Conservation (phyloP, 2,797 vertebrate genomes). For the Neosilurus hyrtlii region DNA sequence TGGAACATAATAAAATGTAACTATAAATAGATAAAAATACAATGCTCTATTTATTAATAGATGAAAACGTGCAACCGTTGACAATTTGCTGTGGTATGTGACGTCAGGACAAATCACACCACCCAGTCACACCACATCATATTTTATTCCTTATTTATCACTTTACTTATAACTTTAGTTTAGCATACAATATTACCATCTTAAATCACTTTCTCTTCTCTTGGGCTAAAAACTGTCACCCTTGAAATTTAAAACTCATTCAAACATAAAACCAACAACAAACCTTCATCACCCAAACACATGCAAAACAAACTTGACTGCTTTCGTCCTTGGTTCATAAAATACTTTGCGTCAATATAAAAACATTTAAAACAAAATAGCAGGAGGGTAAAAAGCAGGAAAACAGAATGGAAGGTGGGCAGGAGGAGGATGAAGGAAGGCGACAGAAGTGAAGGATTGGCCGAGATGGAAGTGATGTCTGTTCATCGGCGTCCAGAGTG, state of each 20-base stretch:
- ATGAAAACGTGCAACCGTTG: too few species aligned
- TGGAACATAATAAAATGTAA: too few species aligned
- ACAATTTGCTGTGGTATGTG: too few species aligned
- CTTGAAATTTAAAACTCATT: neutral
- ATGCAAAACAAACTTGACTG: neutral
- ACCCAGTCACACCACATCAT: too few species aligned
- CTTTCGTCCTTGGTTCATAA: neutral
- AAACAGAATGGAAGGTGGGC: slow-evolving; percentile 1
- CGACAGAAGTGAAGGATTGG: slow-evolving; percentile 26
- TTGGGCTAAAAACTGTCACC: neutral
- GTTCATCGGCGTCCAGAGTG: slow-evolving; percentile 83
- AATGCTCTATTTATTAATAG: too few species aligned
- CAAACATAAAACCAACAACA: neutral
- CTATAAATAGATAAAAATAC: too few species aligned
- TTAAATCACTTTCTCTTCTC: neutral
- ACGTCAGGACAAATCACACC: too few species aligned
- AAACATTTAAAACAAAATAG: slow-evolving; percentile 31
- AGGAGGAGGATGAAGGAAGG: slow-evolving; percentile 22
- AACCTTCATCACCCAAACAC: neutral
- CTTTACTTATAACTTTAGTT: too few species aligned
- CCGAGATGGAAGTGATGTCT: slow-evolving; percentile 7
- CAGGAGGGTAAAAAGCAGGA: neutral
- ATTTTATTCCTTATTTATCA: too few species aligned
- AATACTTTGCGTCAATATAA: neutral
- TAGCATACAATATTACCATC: neutral